Percentiles rank a stretch among this genome's conserved stretches.
These are phyloP conservation scores for Seriola rivoliana DNA, from an alignment of 2,113 vertebrate genomes.

Conservation along the genomic window DNA sequence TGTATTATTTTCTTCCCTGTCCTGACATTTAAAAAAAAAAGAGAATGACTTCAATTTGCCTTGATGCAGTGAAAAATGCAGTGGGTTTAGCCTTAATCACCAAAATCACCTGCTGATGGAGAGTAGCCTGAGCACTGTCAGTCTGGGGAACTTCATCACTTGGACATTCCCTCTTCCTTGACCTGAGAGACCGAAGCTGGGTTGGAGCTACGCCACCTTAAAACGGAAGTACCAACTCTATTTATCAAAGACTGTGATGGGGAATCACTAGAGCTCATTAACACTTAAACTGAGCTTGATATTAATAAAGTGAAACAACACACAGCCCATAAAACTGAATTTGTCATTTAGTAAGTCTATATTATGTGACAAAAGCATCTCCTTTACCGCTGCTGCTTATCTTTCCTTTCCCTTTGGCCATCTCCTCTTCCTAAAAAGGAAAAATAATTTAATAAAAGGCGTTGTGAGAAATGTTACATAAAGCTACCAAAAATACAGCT, in stretches of 20 bases:
- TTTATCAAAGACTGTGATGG: background rate
- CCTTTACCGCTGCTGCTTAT: slow-evolving; percentile 51
- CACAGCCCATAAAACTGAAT: background rate
- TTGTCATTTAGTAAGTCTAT: background rate
- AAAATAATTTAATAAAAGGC: background rate
- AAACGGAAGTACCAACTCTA: slow-evolving; percentile 14
- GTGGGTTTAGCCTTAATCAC: background rate
- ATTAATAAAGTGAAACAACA: background rate
- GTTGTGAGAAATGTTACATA: background rate
- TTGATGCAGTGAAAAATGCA: background rate
- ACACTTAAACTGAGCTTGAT: background rate
- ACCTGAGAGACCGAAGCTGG: slow-evolving; percentile 33
- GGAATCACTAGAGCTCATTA: background rate
- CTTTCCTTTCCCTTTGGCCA: slow-evolving; percentile 60
- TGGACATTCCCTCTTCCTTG: slow-evolving; percentile 55
- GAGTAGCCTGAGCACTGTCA: background rate
- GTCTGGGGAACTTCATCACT: slow-evolving; percentile 8
- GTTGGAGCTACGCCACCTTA: slow-evolving; percentile 31
- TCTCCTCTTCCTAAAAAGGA: slow-evolving; percentile 30
- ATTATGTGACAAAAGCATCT: background rate
- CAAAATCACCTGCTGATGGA: slow-evolving; percentile 49
- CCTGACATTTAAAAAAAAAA: slow-evolving; percentile 41
- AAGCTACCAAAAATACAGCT: background rate
- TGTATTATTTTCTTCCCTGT: background rate
- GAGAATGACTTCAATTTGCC: background rate